Base-by-base conservation (phyloP, 2,888 invertebrate species). In the Coronaproctus castanopsis region DNA sequence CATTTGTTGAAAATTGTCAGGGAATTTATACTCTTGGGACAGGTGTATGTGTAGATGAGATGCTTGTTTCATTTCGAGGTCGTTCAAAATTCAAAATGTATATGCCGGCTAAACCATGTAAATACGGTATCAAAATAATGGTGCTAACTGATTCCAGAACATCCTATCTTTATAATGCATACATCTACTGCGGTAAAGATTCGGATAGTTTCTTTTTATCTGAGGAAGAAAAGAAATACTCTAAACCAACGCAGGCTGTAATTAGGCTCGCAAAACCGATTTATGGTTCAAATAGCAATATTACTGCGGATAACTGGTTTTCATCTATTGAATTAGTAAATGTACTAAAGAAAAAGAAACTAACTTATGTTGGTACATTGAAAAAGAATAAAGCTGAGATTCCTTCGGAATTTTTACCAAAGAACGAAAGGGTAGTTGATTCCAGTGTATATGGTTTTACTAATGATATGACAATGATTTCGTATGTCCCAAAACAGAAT, bases 191-290 rank as follows among this genome's bases (percentile, higher is more conserved):
- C 54, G 67, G 68, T 49, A 68, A 67, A 65, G 65, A 63, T 23
- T 64, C 65, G 57, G 68, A 69, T 66, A 67, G 67, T 23, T 50
- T 55, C 48, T 64, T 62, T 21, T 62, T 69, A 48, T 24, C 64
- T n/a, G 62, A 61, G 55, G 57, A 61, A 52, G 66, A 67, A 62
- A 66, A 64, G 63, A 66, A 67, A 60, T 62, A 66, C 5, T 57
- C 59, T 21, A 65, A 65, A 55, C 67, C 69, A 50, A 67, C 67
- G 1, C 68, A 69, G 54, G 61, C 66, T 21, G 66, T 69, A 18
- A 54, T 69, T 60, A 62, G 66, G 21, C 57, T 69, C 5, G 55
- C 63, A 21, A 65, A 67, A 61, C 64, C 65, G 52, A 61, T 69
- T 59, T 55, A 63, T 57, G n/a, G n/a, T n/a, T n/a, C n/a, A n/a